A percentile compares a stretch with the other conserved stretches of the same genome.
Evolutionary conservation across 2,888 invertebrate species (phyloP).

Genomic region (Schizaphis graminum): DNA sequence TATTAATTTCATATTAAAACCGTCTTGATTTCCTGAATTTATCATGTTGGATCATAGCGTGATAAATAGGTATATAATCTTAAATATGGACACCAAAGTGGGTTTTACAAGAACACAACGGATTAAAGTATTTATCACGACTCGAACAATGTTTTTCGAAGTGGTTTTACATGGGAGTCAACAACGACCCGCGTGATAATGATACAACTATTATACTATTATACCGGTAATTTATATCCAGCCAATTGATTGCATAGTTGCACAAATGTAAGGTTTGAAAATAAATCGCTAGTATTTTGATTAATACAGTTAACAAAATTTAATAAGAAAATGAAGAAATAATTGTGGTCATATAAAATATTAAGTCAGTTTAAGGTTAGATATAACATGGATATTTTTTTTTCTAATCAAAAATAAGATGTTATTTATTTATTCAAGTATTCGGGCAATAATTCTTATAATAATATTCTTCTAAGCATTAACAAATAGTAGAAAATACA

Average conservation of each 20-base stretch:
- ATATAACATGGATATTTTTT: not conserved
- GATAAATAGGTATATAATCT: not conserved
- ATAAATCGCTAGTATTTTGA: not conserved
- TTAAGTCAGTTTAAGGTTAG: not conserved
- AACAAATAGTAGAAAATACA: not conserved
- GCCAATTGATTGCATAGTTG: not conserved
- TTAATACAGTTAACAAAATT: not conserved
- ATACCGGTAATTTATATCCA: too few relatives aligned
- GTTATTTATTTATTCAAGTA: not conserved
- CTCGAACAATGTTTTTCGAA: not conserved
- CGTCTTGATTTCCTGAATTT: not conserved
- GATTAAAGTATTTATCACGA: not conserved
- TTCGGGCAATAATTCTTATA: not conserved
- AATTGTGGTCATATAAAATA: not conserved
- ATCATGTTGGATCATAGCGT: not conserved
- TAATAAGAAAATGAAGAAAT: not conserved
- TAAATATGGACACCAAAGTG: not conserved
- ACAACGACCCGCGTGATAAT: not conserved
- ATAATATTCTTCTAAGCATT: not conserved
- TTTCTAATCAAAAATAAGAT: not conserved
- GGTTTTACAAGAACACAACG: not conserved
- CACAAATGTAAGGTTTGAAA: not conserved
- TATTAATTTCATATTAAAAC: not conserved
- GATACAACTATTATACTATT: not conserved
- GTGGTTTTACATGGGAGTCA: not conserved